Base-by-base conservation (phyloP, 2,113 vertebrate species). In the Damaliscus lunatus region DNA sequence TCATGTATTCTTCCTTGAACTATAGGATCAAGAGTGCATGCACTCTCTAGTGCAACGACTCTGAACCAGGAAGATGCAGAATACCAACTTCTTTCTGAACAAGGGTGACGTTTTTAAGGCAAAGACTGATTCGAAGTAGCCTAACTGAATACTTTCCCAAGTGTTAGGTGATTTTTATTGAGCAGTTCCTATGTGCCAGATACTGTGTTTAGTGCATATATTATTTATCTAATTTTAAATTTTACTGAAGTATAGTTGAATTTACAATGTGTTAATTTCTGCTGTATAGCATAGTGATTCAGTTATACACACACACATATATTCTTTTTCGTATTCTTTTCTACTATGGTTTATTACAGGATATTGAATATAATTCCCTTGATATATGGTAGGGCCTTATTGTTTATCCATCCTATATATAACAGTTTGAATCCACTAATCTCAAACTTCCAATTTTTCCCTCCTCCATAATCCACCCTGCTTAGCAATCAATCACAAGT, bases 101-200 rank as follows among this genome's bases (percentile, higher is more conserved):
- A 97, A 1, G 81, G 83, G 43, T 93, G 92, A 97, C 96, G 98
- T 83, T 81, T 97, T 98, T 88, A 96, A 94, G 90, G 59, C 88
- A 27, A 98, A 92, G 67, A 90, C 43, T 98, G 95, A 96, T 97
- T 91, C 93, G 94, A 98, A 96, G 91, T 91, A 97, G 97, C 74
- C 95, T 90, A 87, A 43, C 23, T 83, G 97, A 98, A 96, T 14
- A 1, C 93, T 98, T 98, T 93, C 93, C 80, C 95, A 93, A 93
- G 88, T 25, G 25, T n/a, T 48, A 48, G 62, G n/a, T 90, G 25
- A 67, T 36, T 16, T 67, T 86, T 90, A 62, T 15, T 55, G 43
- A 96, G 64, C 14, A 50, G 15, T 97, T 95, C 78, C 55, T 93
- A 48, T 40, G 46, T 84, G 31, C 21, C 40, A 87, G 25, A 57